Conservation (phyloP, 2,888 invertebrate species). For the Stenolophus ochropezus region DNA sequence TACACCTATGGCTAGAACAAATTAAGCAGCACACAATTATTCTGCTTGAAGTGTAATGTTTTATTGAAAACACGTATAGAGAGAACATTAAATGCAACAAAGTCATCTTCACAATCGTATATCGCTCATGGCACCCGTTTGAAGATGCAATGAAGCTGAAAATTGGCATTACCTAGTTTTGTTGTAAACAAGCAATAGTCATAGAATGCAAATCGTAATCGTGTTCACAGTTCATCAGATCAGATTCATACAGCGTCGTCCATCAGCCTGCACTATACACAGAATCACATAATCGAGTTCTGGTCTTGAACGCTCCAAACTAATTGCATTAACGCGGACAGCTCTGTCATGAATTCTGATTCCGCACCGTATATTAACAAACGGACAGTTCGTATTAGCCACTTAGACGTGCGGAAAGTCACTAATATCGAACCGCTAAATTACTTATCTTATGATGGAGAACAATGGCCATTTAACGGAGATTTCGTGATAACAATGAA, state of each 20-base stretch:
- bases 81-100: not conserved
- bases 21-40: not conserved
- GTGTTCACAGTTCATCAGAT: not conserved
- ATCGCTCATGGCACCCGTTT: not conserved
- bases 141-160: not conserved
- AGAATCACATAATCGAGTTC: conserved; percentile 29
- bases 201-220: not conserved
- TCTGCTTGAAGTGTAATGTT: not conserved
- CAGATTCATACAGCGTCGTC: not conserved
- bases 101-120: not conserved
- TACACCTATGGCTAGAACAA: no score
- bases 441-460: not conserved
- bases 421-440: conserved; percentile 3
- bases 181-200: not conserved
- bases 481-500: not conserved
- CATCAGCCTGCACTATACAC: not conserved
- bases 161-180: not conserved
- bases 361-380: conserved; percentile 4
- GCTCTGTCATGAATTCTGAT: conserved; percentile 23
- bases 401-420: conserved; percentile 16
- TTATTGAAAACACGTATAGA: not conserved
- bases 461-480: not conserved
- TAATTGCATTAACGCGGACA: conserved; percentile 35
- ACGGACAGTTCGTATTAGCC: conserved; percentile 10
- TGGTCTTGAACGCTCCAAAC: conserved; percentile 35